Conservation (phyloP, 1,140 invertebrate species). For the Caenorhabditis brenneri region DNA sequence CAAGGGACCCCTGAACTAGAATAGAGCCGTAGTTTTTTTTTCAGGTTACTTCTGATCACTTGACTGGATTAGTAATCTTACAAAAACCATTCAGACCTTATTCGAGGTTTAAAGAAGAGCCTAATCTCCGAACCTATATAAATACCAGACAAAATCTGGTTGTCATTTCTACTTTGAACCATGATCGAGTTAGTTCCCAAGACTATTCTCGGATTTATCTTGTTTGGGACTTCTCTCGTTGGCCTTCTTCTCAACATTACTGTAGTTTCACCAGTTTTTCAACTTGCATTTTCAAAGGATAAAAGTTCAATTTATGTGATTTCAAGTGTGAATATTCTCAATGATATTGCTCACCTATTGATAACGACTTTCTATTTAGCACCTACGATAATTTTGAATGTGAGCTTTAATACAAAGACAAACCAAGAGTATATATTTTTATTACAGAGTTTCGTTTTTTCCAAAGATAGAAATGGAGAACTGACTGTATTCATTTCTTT, state of each 20-base stretch:
- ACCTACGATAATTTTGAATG: constrained; percentile 25
- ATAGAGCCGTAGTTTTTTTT: background rate
- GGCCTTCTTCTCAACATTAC: background rate
- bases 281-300: constrained; percentile 3
- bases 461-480: background rate
- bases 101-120: background rate
- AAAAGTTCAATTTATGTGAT: constrained; percentile 45
- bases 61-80: background rate
- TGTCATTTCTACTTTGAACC: background rate
- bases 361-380: constrained; percentile 28
- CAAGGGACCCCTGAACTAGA: too few relatives aligned
- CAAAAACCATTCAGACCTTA: background rate
- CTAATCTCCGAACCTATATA: too few relatives aligned
- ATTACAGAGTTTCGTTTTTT: constrained; percentile 13
- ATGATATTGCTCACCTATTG: background rate
- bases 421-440: too few relatives aligned
- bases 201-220: background rate
- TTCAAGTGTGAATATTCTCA: constrained; percentile 19
- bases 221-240: background rate
- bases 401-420: background rate
- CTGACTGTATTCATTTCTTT: constrained; percentile 34
- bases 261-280: constrained; percentile 26
- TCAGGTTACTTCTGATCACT: background rate
- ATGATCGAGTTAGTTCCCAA: background rate
- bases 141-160: background rate